phyloP scores from a whole-genome alignment of 2,888 invertebrate species.

The Linyphia triangularis region DNA sequence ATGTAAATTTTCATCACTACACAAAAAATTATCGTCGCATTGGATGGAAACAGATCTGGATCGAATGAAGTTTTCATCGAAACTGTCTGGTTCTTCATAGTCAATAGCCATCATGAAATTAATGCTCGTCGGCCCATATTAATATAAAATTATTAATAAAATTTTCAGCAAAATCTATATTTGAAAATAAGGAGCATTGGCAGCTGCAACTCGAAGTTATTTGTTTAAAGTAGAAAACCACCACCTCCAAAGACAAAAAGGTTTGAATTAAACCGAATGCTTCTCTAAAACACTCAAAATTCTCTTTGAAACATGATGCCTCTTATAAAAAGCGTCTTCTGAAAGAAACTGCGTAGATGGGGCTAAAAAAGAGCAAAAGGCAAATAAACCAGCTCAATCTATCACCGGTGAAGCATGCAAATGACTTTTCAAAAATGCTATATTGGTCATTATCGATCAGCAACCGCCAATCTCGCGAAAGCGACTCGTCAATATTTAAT shows the following conservation, averaged over 20 bases:
- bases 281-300: no score
- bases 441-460: constrained; percentile 53
- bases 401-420: constrained; percentile 34
- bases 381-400: constrained; percentile 26
- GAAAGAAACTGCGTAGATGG: neutral
- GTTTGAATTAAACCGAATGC: no score
- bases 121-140: neutral
- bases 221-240: no score
- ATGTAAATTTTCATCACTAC: constrained; percentile 30
- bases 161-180: no score
- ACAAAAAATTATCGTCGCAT: constrained; percentile 42
- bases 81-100: constrained; percentile 57
- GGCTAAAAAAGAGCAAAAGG: neutral
- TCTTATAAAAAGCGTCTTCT: neutral
- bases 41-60: constrained; percentile 59
- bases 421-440: constrained; percentile 29
- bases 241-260: neutral
- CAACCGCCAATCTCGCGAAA: constrained; percentile 24
- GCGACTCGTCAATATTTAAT: constrained; percentile 63
- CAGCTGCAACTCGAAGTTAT: no score
- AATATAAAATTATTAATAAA: no score
- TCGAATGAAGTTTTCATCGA: neutral
- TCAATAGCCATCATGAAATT: constrained; percentile 48
- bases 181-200: no score
- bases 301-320: neutral